Conservation (phyloP, 2,888 invertebrate genomes). For the Trichopoda pennipes region DNA sequence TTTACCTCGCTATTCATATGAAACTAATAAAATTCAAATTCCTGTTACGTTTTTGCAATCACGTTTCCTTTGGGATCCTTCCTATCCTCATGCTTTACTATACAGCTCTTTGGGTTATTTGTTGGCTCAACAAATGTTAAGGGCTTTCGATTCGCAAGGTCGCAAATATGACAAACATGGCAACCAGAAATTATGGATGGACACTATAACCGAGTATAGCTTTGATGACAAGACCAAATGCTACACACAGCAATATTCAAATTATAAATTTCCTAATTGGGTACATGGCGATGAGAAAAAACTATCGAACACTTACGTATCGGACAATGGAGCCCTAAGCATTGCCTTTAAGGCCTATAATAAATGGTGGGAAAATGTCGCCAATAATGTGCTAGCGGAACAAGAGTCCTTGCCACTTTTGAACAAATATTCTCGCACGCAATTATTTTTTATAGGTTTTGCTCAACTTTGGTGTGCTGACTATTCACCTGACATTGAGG, state of each 20-base stretch:
- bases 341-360: slow-evolving; percentile 77
- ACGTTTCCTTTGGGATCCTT: slow-evolving; percentile 77
- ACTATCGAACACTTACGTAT: slow-evolving; percentile 71
- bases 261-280: slow-evolving; percentile 72
- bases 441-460: slow-evolving; percentile 77
- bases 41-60: slow-evolving; percentile 77
- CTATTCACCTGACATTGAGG: slow-evolving; percentile 70
- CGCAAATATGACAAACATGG: slow-evolving; percentile 76
- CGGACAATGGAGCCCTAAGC: slow-evolving; percentile 77
- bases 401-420: slow-evolving; percentile 75
- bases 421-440: slow-evolving; percentile 73
- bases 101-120: slow-evolving; percentile 76
- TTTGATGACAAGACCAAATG: slow-evolving; percentile 74
- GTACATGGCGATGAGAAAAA: slow-evolving; percentile 71
- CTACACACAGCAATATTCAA: slow-evolving; percentile 74
- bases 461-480: slow-evolving; percentile 78
- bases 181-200: slow-evolving; percentile 77
- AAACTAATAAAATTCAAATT: slow-evolving; percentile 75
- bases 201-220: slow-evolving; percentile 71
- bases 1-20: slow-evolving; percentile 74
- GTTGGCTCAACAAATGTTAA: slow-evolving; percentile 77
- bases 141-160: slow-evolving; percentile 77
- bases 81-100: slow-evolving; percentile 76
- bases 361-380: slow-evolving; percentile 75
- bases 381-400: slow-evolving; percentile 70